Base-by-base conservation (phyloP, 2,888 invertebrate species). In the Nephrotoma flavescens region DNA sequence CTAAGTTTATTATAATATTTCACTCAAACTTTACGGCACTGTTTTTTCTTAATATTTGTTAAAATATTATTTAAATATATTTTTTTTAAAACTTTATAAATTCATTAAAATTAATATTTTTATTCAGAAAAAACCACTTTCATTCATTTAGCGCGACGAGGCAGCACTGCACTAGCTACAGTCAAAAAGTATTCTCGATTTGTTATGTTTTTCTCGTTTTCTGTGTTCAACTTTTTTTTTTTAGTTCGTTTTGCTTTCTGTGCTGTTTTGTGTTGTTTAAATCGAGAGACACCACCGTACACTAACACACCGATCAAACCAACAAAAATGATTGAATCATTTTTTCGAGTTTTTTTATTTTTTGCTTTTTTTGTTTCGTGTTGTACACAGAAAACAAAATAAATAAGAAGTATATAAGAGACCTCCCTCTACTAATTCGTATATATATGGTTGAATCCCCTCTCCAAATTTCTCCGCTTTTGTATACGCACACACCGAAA, bases 131-230 rank as follows among this genome's bases (percentile, higher is more conserved):
- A 31, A 71, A 71, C 9, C 71, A 84, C 84, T 84, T 85, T 85
- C 85, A 85, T 85, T 85, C 85, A 85, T 85, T 85, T 85, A 85
- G 44, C 85, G 85, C 85, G 85, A 85, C 85, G 85, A 85, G 85
- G 85, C 85, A 85, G 85, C 85, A 85, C 85, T 85, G 85, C 84
- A 84, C 84, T 84, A 84, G 84, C 42, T n/a, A 45, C 85, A 85
- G 85, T 85, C 85, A 85, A 85, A 84, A 84, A 84, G 42, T 84
- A 84, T 84, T 84, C 42, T 42, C 84, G 84, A 84, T 71, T 71
- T 71, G 71, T 71, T 71, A 9, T 71, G 71, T 71, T 71, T 71
- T 71, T 31, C 71, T 71, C 71, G 71, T 71, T 71, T 52, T 71
- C 31, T 71, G 31, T 71, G 6, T 31, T 31, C 31, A 31, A 31